phyloP scores from a whole-genome alignment of 2,113 vertebrate genomes.

The Calidris pugnax region DNA sequence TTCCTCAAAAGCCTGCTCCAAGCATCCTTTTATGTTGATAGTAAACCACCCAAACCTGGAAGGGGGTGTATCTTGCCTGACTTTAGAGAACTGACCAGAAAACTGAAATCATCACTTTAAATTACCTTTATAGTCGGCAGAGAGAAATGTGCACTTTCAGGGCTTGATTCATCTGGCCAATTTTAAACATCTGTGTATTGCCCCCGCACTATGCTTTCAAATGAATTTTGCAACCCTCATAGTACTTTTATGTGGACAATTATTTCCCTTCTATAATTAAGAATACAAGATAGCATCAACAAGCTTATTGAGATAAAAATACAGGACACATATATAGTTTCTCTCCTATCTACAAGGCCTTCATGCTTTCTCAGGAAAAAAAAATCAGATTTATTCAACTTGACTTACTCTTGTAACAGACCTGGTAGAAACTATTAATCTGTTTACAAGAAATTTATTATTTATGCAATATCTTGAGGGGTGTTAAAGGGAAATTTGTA shows the following conservation, averaged over 20 bases:
- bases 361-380: neutral
- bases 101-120: neutral
- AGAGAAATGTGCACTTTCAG: neutral
- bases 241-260: neutral
- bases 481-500: neutral
- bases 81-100: neutral
- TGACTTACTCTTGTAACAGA: neutral
- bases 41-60: neutral
- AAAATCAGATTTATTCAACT: neutral
- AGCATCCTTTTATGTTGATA: rapidly evolving
- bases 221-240: neutral
- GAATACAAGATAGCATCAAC: neutral
- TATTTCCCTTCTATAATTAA: neutral
- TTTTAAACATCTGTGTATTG: neutral
- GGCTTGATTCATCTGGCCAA: rapidly evolving
- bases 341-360: neutral
- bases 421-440: neutral
- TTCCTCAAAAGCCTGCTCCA: neutral
- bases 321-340: neutral
- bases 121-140: neutral
- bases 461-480: neutral
- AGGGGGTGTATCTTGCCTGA: neutral
- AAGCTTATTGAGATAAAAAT: neutral
- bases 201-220: neutral
- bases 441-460: neutral